These are phyloP conservation scores for Epizoanthus illoricatus DNA, from an alignment of 92 coral and sea anemone genomes.

Conservation along the genomic window DNA sequence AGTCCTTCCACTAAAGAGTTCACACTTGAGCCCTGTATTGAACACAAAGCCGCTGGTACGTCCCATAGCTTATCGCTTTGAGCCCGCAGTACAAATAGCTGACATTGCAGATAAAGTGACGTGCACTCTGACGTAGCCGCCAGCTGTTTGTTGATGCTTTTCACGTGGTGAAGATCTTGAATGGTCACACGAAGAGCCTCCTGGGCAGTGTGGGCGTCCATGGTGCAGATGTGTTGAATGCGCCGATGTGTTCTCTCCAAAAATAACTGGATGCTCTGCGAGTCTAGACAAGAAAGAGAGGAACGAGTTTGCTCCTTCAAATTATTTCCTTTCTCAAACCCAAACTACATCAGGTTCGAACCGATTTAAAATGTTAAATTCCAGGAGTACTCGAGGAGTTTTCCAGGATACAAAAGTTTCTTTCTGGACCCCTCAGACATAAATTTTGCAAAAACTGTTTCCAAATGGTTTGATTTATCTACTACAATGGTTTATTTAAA, in stretches of 20 bases:
- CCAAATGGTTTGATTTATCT: neutral
- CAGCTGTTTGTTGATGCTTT: conserved; percentile 64
- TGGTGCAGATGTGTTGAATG: conserved; percentile 47
- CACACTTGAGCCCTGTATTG: conserved; percentile 74
- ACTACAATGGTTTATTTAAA: no score
- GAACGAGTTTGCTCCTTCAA: neutral
- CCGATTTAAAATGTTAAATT: no score
- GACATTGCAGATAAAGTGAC: conserved; percentile 78
- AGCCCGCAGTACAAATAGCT: conserved; percentile 73
- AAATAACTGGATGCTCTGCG: conserved; percentile 49
- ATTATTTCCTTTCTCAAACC: no score
- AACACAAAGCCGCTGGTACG: conserved; percentile 80
- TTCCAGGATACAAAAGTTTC: no score
- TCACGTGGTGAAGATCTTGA: conserved; percentile 78
- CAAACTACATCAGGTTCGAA: no score
- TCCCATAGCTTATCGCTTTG: conserved; percentile 83
- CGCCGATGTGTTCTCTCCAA: conserved; percentile 69
- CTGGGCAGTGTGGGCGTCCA: conserved; percentile 55
- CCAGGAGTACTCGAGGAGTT: no score
- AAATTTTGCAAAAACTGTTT: no score
- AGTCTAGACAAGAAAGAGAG: conserved; percentile 23
- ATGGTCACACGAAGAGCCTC: conserved; percentile 68
- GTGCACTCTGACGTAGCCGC: conserved; percentile 80
- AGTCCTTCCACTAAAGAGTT: conserved; percentile 71
- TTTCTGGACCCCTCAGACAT: no score